Evolutionary conservation across 2,113 vertebrate genomes (phyloP).

Genomic region (Felis chaus): DNA sequence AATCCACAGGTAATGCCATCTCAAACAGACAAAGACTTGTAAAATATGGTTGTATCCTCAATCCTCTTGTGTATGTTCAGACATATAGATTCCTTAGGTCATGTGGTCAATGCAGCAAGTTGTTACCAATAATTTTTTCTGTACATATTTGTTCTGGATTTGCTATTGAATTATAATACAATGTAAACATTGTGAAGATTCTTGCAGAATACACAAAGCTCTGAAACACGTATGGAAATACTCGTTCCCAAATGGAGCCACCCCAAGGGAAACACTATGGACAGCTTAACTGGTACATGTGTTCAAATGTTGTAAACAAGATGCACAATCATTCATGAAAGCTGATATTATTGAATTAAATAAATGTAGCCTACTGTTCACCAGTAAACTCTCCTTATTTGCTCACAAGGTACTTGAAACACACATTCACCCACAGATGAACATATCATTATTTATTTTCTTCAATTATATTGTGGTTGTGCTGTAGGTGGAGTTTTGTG

Average conservation of each 20-base stretch:
- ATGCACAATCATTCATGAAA: conserved; percentile 1
- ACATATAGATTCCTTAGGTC: neutral
- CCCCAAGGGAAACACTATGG: neutral
- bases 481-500: neutral
- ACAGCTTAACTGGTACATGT: neutral
- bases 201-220: neutral
- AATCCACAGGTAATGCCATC: neutral
- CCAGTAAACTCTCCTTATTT: neutral
- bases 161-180: conserved; percentile 20
- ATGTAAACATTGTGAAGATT: conserved; percentile 12
- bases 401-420: neutral
- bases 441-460: conserved; percentile 43
- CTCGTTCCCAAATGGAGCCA: conserved; percentile 5
- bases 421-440: neutral
- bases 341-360: conserved; percentile 30
- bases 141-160: conserved; percentile 7
- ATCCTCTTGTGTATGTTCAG: neutral
- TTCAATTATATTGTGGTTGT: neutral
- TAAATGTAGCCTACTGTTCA: neutral
- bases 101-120: neutral
- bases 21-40: neutral
- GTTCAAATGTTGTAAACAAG: conserved; percentile 3
- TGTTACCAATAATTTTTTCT: conserved; percentile 26
- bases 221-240: conserved; percentile 19
- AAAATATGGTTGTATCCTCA: neutral